These are phyloP conservation scores for Myotis planiceps DNA, from an alignment of 2,797 vertebrate species.

Conservation along the genomic window DNA sequence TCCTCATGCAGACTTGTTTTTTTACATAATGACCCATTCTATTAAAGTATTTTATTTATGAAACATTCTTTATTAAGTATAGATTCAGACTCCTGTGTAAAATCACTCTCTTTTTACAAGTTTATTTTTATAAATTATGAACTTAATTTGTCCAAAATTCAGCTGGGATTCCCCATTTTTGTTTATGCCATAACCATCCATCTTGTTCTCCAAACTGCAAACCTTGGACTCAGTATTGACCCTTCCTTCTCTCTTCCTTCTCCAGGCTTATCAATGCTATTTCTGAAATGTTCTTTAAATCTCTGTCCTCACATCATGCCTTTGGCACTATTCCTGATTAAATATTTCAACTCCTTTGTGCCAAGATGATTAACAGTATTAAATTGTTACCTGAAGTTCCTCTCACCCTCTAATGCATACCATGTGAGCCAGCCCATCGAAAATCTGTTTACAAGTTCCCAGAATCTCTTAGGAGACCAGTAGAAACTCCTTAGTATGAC, in stretches of 20 bases:
- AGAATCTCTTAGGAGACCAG: neutral
- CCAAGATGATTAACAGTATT: neutral
- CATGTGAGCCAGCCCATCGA: neutral
- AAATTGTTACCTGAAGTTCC: neutral
- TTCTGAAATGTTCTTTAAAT: neutral
- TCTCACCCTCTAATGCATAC: neutral
- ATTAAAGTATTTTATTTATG: neutral
- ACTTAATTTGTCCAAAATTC: neutral
- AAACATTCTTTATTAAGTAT: neutral
- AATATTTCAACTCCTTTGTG: neutral
- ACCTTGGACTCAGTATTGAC: neutral
- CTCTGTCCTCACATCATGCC: neutral
- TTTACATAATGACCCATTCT: neutral
- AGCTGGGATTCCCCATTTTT: neutral
- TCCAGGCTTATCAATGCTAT: neutral
- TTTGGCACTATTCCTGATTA: neutral
- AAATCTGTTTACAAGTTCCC: neutral
- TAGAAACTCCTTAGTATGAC: neutral
- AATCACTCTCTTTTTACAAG: neutral
- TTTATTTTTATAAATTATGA: neutral
- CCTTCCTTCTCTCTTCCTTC: neutral
- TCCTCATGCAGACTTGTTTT: neutral
- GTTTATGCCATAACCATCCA: neutral
- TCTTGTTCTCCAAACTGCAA: neutral
- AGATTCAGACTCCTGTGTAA: neutral